Conservation (phyloP, 2,888 invertebrate species). For the Cremastobaeus sp. region DNA sequence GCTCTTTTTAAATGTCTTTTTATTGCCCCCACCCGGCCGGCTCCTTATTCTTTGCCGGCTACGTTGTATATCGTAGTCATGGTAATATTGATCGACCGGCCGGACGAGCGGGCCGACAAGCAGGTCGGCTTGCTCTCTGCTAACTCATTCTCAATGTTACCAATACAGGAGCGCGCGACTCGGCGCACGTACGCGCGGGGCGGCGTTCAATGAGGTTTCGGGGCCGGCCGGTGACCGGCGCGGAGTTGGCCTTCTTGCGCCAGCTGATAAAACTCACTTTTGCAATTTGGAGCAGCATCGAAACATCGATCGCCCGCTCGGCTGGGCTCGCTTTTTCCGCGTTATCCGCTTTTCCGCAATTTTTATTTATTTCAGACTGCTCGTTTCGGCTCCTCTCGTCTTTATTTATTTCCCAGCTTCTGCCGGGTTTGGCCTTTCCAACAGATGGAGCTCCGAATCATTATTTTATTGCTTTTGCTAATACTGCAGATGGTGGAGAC, state of each 20-base stretch:
- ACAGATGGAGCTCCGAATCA: too few species aligned
- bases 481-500: too few species aligned
- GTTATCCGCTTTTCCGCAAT: too few species aligned
- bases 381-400: too few species aligned
- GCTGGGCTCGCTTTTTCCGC: too few species aligned
- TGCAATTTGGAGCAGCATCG: constrained; percentile 17
- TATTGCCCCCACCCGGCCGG: constrained; percentile 52
- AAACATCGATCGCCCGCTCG: too few species aligned
- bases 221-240: constrained; percentile 63
- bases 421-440: too few species aligned
- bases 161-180: constrained; percentile 25
- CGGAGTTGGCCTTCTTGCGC: constrained; percentile 41
- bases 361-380: too few species aligned
- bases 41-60: constrained; percentile 66
- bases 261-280: constrained; percentile 55
- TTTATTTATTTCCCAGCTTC: too few species aligned
- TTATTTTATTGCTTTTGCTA: too few species aligned
- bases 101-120: constrained; percentile 60
- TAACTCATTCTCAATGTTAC: constrained; percentile 54
- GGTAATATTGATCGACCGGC: constrained; percentile 74
- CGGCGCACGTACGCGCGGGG: constrained; percentile 8
- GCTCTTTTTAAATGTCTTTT: constrained; percentile 7
- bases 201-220: constrained; percentile 54
- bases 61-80: constrained; percentile 72
- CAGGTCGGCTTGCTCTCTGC: constrained; percentile 30